These are phyloP conservation scores for Eriosoma lanigerum DNA, from an alignment of 1,140 invertebrate species.

Conservation along the genomic window DNA sequence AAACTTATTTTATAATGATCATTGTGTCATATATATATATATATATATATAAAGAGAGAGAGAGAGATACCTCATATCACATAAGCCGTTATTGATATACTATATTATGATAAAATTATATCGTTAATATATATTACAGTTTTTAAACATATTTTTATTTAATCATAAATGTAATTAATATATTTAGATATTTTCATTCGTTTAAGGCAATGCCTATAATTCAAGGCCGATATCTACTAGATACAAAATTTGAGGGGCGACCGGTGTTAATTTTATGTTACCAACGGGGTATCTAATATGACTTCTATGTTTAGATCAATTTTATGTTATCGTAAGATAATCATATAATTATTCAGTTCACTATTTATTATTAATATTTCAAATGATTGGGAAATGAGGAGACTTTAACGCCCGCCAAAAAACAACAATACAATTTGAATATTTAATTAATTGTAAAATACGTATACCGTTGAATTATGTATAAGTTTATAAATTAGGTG, in stretches of 20 bases:
- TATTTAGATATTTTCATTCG: slow-evolving; percentile 17
- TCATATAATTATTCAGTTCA: no score
- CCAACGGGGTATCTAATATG: neutral
- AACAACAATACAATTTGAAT: no score
- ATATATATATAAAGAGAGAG: neutral
- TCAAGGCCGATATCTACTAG: slow-evolving; percentile 7
- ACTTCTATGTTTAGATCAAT: no score
- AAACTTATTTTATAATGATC: slow-evolving; percentile 11
- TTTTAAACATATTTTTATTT: neutral
- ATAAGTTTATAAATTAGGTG: no score
- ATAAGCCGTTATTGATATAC: no score
- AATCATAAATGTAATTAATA: neutral
- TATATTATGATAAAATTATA: neutral
- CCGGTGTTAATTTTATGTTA: slow-evolving; percentile 12
- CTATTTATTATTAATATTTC: no score
- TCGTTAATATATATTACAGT: neutral
- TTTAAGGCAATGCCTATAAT: neutral
- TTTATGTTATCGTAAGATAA: no score
- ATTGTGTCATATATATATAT: neutral
- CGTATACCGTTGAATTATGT: no score
- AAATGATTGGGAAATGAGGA: neutral
- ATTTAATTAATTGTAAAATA: no score
- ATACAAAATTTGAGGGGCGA: slow-evolving; percentile 17
- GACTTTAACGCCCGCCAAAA: neutral
- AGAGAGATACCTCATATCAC: no score